Evolutionary conservation across 2,888 invertebrate species (phyloP).

Genomic region (Caenorhabditis drosophilae): DNA sequence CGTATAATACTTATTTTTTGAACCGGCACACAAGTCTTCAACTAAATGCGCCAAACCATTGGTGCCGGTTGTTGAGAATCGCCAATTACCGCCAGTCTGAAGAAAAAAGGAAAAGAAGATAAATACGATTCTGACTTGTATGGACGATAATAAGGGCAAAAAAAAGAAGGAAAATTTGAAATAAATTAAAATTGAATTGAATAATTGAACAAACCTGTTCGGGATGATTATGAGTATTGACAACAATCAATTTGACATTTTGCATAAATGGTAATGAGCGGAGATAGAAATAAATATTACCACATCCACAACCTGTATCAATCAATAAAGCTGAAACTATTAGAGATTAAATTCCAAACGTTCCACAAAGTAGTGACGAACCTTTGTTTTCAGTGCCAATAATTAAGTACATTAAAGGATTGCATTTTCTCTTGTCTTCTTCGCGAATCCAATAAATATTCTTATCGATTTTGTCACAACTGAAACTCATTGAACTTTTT

Average conservation of each 20-base stretch:
- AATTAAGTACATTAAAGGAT: conserved; percentile 49
- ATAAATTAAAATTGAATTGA: conserved; percentile 4
- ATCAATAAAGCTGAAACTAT: conserved; percentile 44
- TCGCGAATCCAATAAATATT: conserved; percentile 50
- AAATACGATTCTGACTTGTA: too few species aligned
- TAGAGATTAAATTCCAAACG: conserved; percentile 5
- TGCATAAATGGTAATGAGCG: conserved; percentile 40
- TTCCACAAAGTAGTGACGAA: too few species aligned
- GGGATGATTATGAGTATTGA: conserved; percentile 57
- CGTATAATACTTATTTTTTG: conserved; percentile 51
- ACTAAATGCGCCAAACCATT: conserved; percentile 49
- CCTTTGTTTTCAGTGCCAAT: conserved; percentile 39
- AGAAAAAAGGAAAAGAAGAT: conserved; percentile 18
- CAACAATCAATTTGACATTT: conserved; percentile 46
- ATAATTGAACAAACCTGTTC: conserved; percentile 58
- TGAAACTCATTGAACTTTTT: conserved; percentile 33
- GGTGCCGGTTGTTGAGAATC: conserved; percentile 54
- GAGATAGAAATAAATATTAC: conserved; percentile 52
- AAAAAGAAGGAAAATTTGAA: too few species aligned
- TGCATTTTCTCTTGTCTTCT: conserved; percentile 35
- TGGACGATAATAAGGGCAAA: too few species aligned
- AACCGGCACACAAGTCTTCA: conserved; percentile 47
- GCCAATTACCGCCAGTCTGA: conserved; percentile 54
- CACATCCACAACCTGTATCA: conserved; percentile 55
- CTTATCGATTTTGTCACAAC: conserved; percentile 26